Conservation (phyloP, 2,113 vertebrate species). For the Oophaga pumilio region DNA sequence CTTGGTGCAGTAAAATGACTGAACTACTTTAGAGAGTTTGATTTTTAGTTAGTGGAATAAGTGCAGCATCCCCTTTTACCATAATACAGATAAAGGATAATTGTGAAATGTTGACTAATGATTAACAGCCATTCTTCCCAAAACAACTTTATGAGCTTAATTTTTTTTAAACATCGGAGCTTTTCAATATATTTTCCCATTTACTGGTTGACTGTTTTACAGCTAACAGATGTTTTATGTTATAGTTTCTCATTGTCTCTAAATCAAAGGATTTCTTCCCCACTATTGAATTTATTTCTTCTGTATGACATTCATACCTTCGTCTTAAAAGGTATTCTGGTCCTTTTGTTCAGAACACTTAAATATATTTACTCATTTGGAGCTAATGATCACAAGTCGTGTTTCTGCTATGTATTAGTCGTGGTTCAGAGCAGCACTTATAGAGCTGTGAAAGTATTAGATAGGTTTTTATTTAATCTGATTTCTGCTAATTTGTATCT, state of each 20-base stretch:
- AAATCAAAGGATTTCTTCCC: slow-evolving; percentile 32
- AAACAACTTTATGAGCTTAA: slow-evolving; percentile 68
- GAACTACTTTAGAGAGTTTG: not conserved
- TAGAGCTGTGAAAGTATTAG: not conserved
- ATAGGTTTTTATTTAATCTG: not conserved
- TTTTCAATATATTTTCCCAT: slow-evolving; percentile 66
- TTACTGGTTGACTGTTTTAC: slow-evolving; percentile 63
- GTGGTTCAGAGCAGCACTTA: not conserved
- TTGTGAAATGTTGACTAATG: slow-evolving; percentile 4
- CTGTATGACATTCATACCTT: not conserved
- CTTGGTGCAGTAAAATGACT: not conserved
- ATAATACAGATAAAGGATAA: slow-evolving; percentile 18
- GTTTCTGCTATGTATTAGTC: not conserved
- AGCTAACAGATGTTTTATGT: slow-evolving; percentile 69
- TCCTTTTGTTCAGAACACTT: not conserved
- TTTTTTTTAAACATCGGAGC: slow-evolving; percentile 64
- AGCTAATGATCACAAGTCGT: not conserved
- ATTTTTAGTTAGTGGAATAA: not conserved
- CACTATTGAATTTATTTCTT: slow-evolving; percentile 26
- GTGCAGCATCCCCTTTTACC: not conserved
- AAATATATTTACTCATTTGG: not conserved
- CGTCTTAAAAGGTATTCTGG: not conserved
- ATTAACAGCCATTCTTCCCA: slow-evolving; percentile 61
- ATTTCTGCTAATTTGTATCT: not conserved
- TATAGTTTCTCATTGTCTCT: slow-evolving; percentile 62